A percentile compares a stretch with the other conserved stretches of the same genome.
Evolutionary conservation across 1,140 invertebrate genomes (phyloP).

Genomic region (Dendroctonus ponderosae): DNA sequence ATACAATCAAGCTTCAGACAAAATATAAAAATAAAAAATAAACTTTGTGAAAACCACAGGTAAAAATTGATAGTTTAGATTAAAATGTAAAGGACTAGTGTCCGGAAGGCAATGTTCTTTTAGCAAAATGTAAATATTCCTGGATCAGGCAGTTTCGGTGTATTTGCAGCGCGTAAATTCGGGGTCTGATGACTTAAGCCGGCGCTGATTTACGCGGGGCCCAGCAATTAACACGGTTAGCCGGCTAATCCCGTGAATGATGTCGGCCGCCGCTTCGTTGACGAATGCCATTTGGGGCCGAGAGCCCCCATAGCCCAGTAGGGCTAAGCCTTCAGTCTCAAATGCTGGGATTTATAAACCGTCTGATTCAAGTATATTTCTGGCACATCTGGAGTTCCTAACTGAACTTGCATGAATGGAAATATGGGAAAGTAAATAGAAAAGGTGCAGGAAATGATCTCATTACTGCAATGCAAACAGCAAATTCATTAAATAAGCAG

Average conservation of each 20-base stretch:
- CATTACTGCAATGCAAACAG: too few relatives aligned
- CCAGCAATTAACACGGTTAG: conserved; percentile 52
- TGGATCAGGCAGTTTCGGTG: conserved; percentile 24
- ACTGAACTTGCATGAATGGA: too few relatives aligned
- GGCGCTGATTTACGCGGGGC: conserved; percentile 50
- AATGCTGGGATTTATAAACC: conserved; percentile 26
- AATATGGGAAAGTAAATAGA: too few relatives aligned
- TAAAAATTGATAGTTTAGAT: too few relatives aligned
- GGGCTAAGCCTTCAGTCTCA: conserved; percentile 28
- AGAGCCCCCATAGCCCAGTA: conserved; percentile 15
- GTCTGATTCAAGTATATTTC: conserved; percentile 17
- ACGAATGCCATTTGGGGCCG: conserved; percentile 40
- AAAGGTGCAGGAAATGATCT: too few relatives aligned
- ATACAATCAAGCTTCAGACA: too few relatives aligned
- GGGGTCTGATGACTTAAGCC: conserved; percentile 50
- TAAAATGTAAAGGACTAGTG: too few relatives aligned
- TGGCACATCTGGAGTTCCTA: too few relatives aligned
- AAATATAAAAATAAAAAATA: too few relatives aligned
- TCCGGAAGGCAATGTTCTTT: too few relatives aligned
- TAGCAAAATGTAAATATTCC: conserved; percentile 25
- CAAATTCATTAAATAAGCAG: too few relatives aligned
- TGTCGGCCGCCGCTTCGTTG: conserved; percentile 44
- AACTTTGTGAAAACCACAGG: too few relatives aligned
- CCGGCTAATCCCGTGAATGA: conserved; percentile 52
- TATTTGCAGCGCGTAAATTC: conserved; percentile 47